Conservation (phyloP, 2,113 vertebrate species). For the Indicator indicator region DNA sequence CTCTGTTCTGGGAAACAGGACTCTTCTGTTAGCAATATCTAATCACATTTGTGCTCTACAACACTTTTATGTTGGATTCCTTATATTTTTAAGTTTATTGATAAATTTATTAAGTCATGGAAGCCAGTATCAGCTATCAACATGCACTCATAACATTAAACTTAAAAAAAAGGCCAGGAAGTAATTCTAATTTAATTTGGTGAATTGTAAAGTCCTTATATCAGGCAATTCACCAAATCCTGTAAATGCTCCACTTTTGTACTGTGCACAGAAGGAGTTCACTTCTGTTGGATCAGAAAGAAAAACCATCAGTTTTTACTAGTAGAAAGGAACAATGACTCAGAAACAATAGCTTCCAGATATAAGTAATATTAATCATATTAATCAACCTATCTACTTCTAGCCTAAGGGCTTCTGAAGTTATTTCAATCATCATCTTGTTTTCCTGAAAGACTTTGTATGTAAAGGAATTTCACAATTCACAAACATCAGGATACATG, state of each 20-base stretch:
- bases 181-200: background rate
- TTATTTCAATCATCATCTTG: background rate
- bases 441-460: background rate
- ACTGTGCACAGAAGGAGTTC: background rate
- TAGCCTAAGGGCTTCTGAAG: background rate
- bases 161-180: background rate
- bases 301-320: background rate
- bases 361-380: background rate
- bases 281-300: background rate
- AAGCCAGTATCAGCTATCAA: background rate
- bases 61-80: background rate
- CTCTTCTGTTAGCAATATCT: background rate
- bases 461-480: background rate
- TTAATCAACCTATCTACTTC: background rate
- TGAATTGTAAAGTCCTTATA: background rate
- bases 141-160: background rate
- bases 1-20: background rate
- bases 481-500: background rate
- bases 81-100: background rate
- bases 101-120: background rate
- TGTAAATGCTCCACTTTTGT: background rate
- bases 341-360: background rate
- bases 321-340: background rate
- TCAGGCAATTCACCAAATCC: background rate
- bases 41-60: background rate